Evolutionary conservation across 2,888 invertebrate species (phyloP), one percentile per base, ranked within the genome.

Genomic region (Charanyca ferruginea): DNA sequence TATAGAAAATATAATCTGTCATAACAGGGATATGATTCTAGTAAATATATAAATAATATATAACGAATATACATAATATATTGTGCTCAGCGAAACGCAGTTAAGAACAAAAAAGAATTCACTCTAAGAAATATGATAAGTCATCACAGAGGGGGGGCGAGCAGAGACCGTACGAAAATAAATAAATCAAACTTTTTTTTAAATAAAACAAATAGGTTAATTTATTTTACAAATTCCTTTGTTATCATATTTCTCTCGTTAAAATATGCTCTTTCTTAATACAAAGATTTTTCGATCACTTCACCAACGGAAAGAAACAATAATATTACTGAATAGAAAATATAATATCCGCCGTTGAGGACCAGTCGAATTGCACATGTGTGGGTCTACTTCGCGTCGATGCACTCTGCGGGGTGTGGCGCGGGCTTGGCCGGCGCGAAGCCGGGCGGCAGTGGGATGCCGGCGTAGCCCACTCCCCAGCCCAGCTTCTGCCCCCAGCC

Each of bases 231-330:
- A 95, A 95, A 94, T 94, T 94, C 93, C 93, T 94, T 93, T 93
- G 94, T 94, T 95, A 95, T 95, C 95, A 95, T 95, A 94, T 95
- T 95, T 94, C 95, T 95, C 94, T 95, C 93, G 90, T 94, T 94
- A 95, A 93, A 95, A 94, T 95, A 95, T 92, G 92, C 91, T 95
- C 94, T 92, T 89, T 93, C 92, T 78, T 91, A 92, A 91, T 95
- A 94, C 95, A 95, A 95, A 94, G 95, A 95, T 95, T 94, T 95
- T 91, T 94, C 93, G 92, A 91, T 93, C 91, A 93, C 91, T 89
- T 93, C 91, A 91, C 91, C 94, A 91, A 91, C 90, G 90, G 92
- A 90, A 89, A 90, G 87, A 88, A 85, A 83, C 83, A 88, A 86
- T 89, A 89, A 83, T 87, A 85, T 85, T 84, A 85, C 75, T 84